These are phyloP conservation scores for Botrylloides violaceus DNA, from an alignment of 23 tunicate species.

Conservation along the genomic window DNA sequence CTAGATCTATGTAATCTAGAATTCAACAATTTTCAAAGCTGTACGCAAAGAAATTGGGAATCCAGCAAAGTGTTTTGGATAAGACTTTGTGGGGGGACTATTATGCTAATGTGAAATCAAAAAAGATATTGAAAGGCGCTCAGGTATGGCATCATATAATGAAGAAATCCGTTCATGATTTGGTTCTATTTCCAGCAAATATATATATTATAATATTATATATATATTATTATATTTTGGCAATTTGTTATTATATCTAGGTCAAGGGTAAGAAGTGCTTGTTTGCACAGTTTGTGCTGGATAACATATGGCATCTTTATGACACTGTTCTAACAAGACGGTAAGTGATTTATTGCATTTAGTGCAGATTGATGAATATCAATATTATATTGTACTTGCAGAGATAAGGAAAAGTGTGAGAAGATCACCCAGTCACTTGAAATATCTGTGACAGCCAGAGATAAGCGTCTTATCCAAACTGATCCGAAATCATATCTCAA, in stretches of 20 bases:
- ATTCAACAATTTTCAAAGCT: slow-evolving; percentile 78
- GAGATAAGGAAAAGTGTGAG: slow-evolving; percentile 65
- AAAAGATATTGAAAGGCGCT: slow-evolving; percentile 79
- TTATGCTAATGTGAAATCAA: slow-evolving; percentile 79
- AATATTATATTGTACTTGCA: slow-evolving; percentile 16
- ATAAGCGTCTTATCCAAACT: slow-evolving; percentile 39
- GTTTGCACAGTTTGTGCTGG: slow-evolving; percentile 86
- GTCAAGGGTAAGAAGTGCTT: slow-evolving; percentile 79
- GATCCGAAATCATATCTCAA: slow-evolving; percentile 73
- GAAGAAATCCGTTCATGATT: not conserved
- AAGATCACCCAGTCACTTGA: slow-evolving; percentile 60
- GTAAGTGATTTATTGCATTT: slow-evolving; percentile 19
- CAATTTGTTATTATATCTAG: slow-evolving; percentile 24
- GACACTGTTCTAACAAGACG: slow-evolving; percentile 43
- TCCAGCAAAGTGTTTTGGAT: slow-evolving; percentile 39
- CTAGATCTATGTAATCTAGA: slow-evolving; percentile 15
- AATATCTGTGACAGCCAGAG: slow-evolving; percentile 60
- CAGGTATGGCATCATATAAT: slow-evolving; percentile 32
- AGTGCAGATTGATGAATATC: not conserved
- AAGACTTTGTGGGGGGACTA: slow-evolving; percentile 98
- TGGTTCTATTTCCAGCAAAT: not conserved
- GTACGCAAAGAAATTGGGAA: slow-evolving; percentile 76
- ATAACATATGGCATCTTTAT: slow-evolving; percentile 79
- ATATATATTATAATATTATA: too few species aligned
- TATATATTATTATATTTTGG: too few species aligned